These are phyloP conservation scores for Gallinago jamesoni DNA, from an alignment of 2,113 vertebrate genomes.

Conservation along the genomic window DNA sequence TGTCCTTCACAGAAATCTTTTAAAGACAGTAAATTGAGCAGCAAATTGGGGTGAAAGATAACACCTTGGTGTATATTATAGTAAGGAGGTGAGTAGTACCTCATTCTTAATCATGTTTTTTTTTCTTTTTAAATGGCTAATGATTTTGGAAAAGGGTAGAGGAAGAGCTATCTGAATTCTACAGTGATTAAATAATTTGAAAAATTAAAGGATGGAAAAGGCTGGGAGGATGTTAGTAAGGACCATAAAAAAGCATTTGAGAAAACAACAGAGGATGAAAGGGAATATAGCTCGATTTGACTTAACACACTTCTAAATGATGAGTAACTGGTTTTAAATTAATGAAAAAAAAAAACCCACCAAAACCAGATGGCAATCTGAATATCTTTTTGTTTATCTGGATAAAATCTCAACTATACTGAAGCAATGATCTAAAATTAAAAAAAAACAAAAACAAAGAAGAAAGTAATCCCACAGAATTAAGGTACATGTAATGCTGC, in stretches of 20 bases:
- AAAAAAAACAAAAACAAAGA: neutral
- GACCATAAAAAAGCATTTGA: neutral
- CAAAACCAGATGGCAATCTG: neutral
- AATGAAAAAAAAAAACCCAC: neutral
- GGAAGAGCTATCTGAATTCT: neutral
- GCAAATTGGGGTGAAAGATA: neutral
- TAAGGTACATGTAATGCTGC: neutral
- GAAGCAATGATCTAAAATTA: neutral
- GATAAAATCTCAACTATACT: neutral
- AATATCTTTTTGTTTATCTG: neutral
- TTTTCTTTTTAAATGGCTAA: neutral
- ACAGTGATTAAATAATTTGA: neutral
- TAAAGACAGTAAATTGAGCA: neutral
- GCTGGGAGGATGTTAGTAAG: neutral
- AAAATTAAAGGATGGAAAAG: neutral
- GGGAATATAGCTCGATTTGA: neutral
- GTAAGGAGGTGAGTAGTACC: neutral
- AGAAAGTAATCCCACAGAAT: neutral
- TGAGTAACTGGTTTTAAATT: neutral
- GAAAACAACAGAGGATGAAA: neutral
- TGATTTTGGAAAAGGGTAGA: neutral
- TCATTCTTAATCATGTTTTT: neutral
- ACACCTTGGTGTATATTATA: neutral
- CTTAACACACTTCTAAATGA: neutral
- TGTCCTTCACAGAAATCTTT: neutral